Base-by-base conservation (phyloP, 1,140 invertebrate species). In the Drosophila azteca region DNA sequence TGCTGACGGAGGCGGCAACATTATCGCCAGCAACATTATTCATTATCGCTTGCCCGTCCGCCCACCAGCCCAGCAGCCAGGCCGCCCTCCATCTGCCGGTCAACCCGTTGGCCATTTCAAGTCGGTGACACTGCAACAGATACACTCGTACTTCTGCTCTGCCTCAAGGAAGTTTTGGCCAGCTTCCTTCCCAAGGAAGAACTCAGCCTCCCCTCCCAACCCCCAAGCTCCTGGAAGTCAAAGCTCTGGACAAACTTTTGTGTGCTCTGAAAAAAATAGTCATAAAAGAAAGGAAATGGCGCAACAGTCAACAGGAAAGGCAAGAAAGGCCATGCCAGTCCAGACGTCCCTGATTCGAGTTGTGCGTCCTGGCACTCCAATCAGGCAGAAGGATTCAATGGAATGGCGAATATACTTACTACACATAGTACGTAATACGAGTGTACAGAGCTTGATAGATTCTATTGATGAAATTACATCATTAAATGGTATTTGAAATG, bases 51-150 rank as follows among this genome's bases (percentile, higher is more conserved):
- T 76, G 55, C 79, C 60, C 44, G 20, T 8, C 31, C 15, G 46
- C 41, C 39, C 17, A 20, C 0, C 17, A 20, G 17, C 17, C 17
- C 17, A 20, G 17, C 17, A 20, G 17, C 41, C 39, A 5, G 3
- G 9, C 13, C 4, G 9, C 24, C 17, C 11, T 5, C 13, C 6
- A 5, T 26, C 24, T 26, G 11, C 13, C 46, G 9, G 17, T 3
- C 35, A 39, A 13, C 11, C 35, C 43, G 13, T 66, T 62, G 41
- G 57, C 54, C 75, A 69, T 69, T 83, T 69, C 63, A 77, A 84
- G 80, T 84, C 83, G 80, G 81, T 85, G 80, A 84, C 80, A 84
- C 80, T 84, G 80, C 80, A 83, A 83, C 77, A 83, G 80, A 83
- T 83, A 83, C 73, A 83, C 73, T 76, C 67, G 31, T 71, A 41